These are phyloP conservation scores for Oxygymnocypris stewartii DNA, from an alignment of 2,113 vertebrate genomes.

Conservation along the genomic window DNA sequence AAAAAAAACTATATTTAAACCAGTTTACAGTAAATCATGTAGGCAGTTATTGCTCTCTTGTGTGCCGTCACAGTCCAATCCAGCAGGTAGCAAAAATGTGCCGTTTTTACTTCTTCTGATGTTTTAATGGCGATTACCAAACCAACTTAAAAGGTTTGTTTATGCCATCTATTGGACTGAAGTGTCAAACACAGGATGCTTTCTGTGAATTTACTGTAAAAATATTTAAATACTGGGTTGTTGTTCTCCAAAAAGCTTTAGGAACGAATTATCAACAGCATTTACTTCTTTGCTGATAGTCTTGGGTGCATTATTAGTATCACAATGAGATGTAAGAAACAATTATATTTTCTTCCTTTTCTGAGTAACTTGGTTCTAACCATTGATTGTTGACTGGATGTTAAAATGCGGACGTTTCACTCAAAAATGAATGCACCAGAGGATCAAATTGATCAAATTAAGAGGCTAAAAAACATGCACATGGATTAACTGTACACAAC, in stretches of 20 bases:
- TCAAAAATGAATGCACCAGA: neutral
- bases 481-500: no score
- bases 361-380: neutral
- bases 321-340: neutral
- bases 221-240: neutral
- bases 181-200: neutral
- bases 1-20: neutral
- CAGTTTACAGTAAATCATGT: neutral
- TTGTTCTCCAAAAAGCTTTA: neutral
- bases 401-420: neutral
- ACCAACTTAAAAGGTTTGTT: neutral
- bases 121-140: neutral
- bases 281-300: neutral
- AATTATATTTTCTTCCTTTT: neutral
- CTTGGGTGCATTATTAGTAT: neutral
- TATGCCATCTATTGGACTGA: neutral
- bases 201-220: neutral
- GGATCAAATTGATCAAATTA: no score
- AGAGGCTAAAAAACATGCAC: no score
- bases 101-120: neutral
- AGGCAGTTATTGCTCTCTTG: neutral
- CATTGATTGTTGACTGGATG: neutral
- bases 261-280: neutral
- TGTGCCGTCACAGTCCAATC: neutral
- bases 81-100: neutral